Base-by-base conservation (phyloP, 2,113 vertebrate species). In the Tapirus terrestris region DNA sequence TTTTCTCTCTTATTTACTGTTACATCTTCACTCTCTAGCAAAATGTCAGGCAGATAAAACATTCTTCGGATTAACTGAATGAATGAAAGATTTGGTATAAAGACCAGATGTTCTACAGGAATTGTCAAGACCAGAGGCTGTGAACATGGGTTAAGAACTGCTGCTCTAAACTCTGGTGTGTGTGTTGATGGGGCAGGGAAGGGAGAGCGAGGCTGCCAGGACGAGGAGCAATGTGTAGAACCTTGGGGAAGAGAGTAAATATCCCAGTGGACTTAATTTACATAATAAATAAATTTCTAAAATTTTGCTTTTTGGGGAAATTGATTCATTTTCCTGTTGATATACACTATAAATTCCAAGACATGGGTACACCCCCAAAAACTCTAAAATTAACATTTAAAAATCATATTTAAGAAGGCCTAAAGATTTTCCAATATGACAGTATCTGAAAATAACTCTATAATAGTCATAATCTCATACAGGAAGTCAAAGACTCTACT, bases 381-480 rank as follows among this genome's bases (percentile, higher is more conserved):
- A 79, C 23, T 73, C 3, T 92, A 63, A 58, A 61, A 91, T 83
- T 61, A 25, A 36, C n/a, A 60, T 91, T 80, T 85, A 10, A 84
- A 86, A 96, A 53, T 91, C 5, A 4, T 72, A 45, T 75, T 93
- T 72, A 93, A 90, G 11, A 87, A 18, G 48, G 6, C n/a, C 6
- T n/a, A 75, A 75, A 36, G 10, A 29, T 93, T 68, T 92, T 81
- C 25, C 84, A 95, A 77, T 10, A 84, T 56, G 77, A 72, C 48
- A 83, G 21, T 48, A 94, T 77, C 58, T 36, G 8, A 85, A 94
- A 94, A 56, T 90, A 88, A 84, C 63, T 91, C 13, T 63, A 4
- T n/a, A n/a, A 33, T 81, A 65, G 17, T 89, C 16, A 48, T 53
- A 89, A 95, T 86, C 67, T 96, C 53, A 72, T 73, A 67, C 1